phyloP scores from a whole-genome alignment of 2,888 invertebrate genomes.

The Pandemis cinnamomeana region DNA sequence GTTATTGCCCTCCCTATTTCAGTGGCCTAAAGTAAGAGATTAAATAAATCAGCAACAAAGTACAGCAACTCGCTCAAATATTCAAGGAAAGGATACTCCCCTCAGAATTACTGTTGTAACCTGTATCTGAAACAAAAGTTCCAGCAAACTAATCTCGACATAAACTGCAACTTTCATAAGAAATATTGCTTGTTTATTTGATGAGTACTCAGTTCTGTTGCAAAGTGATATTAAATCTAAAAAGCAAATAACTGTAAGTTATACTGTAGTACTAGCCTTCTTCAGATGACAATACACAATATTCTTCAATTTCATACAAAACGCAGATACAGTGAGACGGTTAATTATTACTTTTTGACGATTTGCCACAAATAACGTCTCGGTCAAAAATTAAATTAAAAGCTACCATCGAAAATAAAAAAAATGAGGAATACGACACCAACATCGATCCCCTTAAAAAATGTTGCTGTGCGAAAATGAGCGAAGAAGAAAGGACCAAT shows the following conservation, averaged over 20 bases:
- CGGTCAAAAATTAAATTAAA: too few relatives aligned
- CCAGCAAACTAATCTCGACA: slow-evolving; percentile 60
- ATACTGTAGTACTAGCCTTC: slow-evolving; percentile 8
- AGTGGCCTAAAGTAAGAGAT: slow-evolving; percentile 23
- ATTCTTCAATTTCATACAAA: too few relatives aligned
- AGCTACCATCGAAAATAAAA: too few relatives aligned
- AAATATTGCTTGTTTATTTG: slow-evolving; percentile 35
- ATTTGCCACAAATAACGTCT: too few relatives aligned
- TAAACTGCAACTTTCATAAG: slow-evolving; percentile 63
- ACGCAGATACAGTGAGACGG: too few relatives aligned
- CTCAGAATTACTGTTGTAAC: slow-evolving; percentile 52
- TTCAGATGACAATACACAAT: not conserved
- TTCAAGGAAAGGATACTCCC: slow-evolving; percentile 46
- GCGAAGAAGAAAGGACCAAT: slow-evolving; percentile 27
- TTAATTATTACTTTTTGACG: not conserved
- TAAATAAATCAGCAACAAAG: slow-evolving; percentile 36
- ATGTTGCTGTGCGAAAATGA: slow-evolving; percentile 23
- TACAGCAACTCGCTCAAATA: slow-evolving; percentile 38
- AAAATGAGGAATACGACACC: not conserved
- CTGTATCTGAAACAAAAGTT: slow-evolving; percentile 58
- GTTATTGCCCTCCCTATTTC: slow-evolving; percentile 7
- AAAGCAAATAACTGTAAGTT: slow-evolving; percentile 14
- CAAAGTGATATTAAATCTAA: slow-evolving; percentile 27
- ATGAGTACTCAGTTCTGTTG: slow-evolving; percentile 18
- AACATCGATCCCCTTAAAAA: not conserved